Evolutionary conservation across 2,113 vertebrate genomes (phyloP), one percentile per base, ranked within the genome.

Genomic region (Gavia stellata): DNA sequence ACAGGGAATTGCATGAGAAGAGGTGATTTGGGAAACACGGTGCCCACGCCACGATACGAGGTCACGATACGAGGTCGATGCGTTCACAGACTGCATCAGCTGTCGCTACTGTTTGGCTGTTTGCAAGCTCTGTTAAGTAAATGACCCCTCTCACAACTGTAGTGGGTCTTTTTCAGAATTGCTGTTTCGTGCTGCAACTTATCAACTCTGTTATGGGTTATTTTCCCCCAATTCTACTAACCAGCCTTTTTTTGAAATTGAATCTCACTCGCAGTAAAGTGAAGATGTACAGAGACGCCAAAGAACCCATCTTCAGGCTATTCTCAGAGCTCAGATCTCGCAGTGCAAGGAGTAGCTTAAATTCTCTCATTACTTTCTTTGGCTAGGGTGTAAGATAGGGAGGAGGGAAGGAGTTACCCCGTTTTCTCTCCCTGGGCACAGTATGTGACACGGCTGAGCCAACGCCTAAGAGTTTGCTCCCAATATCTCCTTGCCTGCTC

Each of bases 11-110:
- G 88, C 93, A 83, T 0, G 5, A 3, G 50, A 6, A 29, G 34
- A 7, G 38, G 2, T 1, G 10, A 2, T 12, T 13, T 14, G 11
- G 42, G 61, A 14, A 61, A 28, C 0, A 36, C 0, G 3, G 58
- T 31, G 81, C 29, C 52, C 52, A 1, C 1, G 5, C 31, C 3
- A 3, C 1, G 3, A 3, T 14, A 7, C 0, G 18, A 14, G 34
- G 28, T 34, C 3, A 3, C 1, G 3, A 3, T 14, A 7, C 0
- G 18, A 14, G 34, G 28, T 34, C 3, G 3, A 1, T 4, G n/a
- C 12, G 0, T 8, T 26, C 23, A 5, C 55, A 8, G 38, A 2
- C 17, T 3, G 1, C 40, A 3, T 15, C 53, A 6, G 71, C 40
- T 20, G 17, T 3, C 0, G 6, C 6, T 13, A 38, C 45, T 2